Base-by-base conservation (phyloP, 2,797 vertebrate species). In the Lerista edwardsae region DNA sequence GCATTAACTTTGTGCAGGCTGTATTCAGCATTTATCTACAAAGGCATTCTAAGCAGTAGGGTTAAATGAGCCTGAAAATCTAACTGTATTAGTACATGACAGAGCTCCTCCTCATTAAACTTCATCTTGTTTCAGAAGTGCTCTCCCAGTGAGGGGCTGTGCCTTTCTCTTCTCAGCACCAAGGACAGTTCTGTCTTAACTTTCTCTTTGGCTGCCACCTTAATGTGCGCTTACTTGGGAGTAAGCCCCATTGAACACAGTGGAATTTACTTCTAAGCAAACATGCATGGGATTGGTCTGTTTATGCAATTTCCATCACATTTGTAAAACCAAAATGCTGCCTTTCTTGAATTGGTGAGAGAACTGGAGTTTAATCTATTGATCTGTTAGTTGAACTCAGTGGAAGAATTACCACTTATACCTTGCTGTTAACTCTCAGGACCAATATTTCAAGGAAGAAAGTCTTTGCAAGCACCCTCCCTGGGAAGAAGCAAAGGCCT, bases 31-130 rank as follows among this genome's bases (percentile, higher is more conserved):
- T 82, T 64, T 78, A 51, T 73, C 59, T 71, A 72, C 75, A 78
- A 65, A 72, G 68, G 62, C 27, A 27, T n/a, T 65, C 14, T 81
- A 57, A 34, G 44, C 51, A 76, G 57, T 69, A 41, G 47, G 39
- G 31, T 36, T 79, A 71, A 84, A 78, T 75, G 75, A 84, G 51
- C 74, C 64, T 78, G 75, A 64, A 79, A 84, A 71, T 57, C 47
- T 59, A 12, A 44, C 55, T 83, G 78, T 72, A 71, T 78, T 67
- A 72, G 39, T 61, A 34, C 41, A 31, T 62, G 67, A 64, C 12
- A 64, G 15, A 77, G 59, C 23, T 73, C 51, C 57, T 86, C 75
- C 61, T 77, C 67, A 59, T 82, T 86, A 82, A 39, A 82, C 67
- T 61, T 21, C 64, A 47, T 62, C 25, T 59, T n/a, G 41, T 82